Evolutionary conservation across 2,797 vertebrate genomes (phyloP).

Genomic region (Myotis findleyi): DNA sequence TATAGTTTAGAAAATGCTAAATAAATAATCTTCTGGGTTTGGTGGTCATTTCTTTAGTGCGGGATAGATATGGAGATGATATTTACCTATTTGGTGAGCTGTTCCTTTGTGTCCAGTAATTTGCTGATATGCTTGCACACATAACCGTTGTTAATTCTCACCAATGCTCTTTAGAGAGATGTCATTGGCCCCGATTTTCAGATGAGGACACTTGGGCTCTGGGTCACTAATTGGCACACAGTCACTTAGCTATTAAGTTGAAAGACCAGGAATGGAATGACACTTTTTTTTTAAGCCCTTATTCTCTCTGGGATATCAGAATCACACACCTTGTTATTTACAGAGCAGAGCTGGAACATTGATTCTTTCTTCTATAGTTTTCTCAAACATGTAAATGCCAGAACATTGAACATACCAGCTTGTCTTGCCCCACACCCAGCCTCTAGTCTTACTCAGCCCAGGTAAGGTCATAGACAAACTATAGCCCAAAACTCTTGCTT

Average conservation of each 20-base stretch:
- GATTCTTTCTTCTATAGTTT: slow-evolving; percentile 3
- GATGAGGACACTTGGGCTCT: background rate
- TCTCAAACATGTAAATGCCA: background rate
- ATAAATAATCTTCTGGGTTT: background rate
- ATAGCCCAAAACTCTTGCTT: background rate
- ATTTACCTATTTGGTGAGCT: slow-evolving; percentile 36
- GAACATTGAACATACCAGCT: background rate
- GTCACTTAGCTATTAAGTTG: background rate
- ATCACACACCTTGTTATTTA: background rate
- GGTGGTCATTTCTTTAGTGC: background rate
- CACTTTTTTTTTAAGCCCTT: slow-evolving; percentile 10
- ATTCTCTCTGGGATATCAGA: background rate
- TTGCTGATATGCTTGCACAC: background rate
- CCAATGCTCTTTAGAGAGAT: slow-evolving; percentile 19
- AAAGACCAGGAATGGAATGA: background rate
- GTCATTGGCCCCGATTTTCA: background rate
- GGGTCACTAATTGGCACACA: background rate
- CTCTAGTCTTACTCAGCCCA: background rate
- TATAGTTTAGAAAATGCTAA: slow-evolving; percentile 55
- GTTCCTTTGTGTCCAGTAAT: slow-evolving; percentile 47
- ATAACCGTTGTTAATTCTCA: slow-evolving; percentile 44
- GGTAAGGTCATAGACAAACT: background rate
- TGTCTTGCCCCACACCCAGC: background rate
- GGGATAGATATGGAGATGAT: background rate
- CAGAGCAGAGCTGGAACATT: background rate